A percentile compares a stretch with the other conserved stretches of the same genome.
These are phyloP conservation scores for Mya arenaria DNA, from an alignment of 1,140 invertebrate genomes.

Conservation along the genomic window DNA sequence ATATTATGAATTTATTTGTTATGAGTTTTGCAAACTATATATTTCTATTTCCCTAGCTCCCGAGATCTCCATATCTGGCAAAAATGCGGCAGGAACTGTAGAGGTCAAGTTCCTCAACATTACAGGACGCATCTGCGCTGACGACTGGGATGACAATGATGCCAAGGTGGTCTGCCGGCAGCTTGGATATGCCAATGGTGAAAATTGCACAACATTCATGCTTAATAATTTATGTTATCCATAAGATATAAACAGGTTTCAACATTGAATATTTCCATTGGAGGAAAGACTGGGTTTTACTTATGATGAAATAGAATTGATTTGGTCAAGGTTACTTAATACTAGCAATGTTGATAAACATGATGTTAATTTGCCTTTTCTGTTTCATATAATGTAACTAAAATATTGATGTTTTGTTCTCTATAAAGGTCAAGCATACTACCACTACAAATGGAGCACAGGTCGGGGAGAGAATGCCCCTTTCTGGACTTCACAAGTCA, in stretches of 20 bases:
- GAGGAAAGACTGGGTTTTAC: too few relatives aligned
- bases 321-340: too few relatives aligned
- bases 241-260: neutral
- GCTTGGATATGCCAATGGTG: conserved; percentile 65
- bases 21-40: too few relatives aligned
- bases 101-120: conserved; percentile 59
- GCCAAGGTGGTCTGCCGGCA: conserved; percentile 70
- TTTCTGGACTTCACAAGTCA: conserved; percentile 69
- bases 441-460: conserved; percentile 62
- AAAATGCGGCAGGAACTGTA: conserved; percentile 58
- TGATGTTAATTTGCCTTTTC: too few relatives aligned
- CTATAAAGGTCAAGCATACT: conserved; percentile 64
- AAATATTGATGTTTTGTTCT: too few relatives aligned
- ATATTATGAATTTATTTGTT: too few relatives aligned
- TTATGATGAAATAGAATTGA: too few relatives aligned
- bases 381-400: too few relatives aligned
- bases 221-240: neutral
- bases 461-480: conserved; percentile 52
- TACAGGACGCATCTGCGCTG: conserved; percentile 67
- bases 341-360: too few relatives aligned
- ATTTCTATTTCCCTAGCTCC: conserved; percentile 63
- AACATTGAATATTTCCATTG: neutral
- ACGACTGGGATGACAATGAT: conserved; percentile 69
- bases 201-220: neutral
- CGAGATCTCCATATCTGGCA: conserved; percentile 40